These are phyloP conservation scores for Sterna hirundo DNA, from an alignment of 2,113 vertebrate species.

Conservation along the genomic window DNA sequence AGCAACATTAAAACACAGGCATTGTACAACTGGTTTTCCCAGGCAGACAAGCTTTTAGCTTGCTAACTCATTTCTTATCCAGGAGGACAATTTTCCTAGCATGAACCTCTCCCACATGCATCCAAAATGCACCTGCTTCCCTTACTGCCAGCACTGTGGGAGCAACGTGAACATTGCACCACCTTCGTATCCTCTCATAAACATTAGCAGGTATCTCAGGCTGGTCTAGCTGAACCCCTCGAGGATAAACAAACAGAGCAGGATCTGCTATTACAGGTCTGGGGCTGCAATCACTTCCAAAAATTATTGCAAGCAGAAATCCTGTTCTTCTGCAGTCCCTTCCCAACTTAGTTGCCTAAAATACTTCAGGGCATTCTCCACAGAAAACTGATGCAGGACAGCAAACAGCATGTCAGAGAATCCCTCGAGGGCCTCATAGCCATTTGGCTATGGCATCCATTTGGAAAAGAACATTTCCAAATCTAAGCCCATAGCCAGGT, in stretches of 20 bases:
- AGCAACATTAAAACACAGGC: background rate
- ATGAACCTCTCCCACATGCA: background rate
- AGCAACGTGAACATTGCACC: background rate
- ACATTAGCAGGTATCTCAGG: background rate
- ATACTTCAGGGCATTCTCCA: background rate
- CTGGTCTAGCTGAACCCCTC: background rate
- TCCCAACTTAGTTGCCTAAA: background rate
- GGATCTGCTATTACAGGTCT: slow-evolving; percentile 1
- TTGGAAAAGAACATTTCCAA: background rate
- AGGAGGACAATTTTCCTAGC: background rate
- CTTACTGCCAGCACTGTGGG: background rate
- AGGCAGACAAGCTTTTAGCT: background rate
- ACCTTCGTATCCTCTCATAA: background rate
- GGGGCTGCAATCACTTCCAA: background rate
- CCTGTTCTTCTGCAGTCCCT: background rate
- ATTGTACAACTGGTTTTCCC: background rate
- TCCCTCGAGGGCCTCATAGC: background rate
- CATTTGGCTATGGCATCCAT: background rate
- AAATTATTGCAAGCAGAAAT: background rate
- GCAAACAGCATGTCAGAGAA: background rate
- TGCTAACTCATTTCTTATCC: background rate
- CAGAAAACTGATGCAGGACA: background rate
- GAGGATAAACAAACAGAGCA: slow-evolving; percentile 5
- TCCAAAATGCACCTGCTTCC: background rate
- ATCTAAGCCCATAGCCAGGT: background rate